These are phyloP conservation scores for Zaprionus nigranus DNA, from an alignment of 1,140 invertebrate genomes.

Conservation along the genomic window DNA sequence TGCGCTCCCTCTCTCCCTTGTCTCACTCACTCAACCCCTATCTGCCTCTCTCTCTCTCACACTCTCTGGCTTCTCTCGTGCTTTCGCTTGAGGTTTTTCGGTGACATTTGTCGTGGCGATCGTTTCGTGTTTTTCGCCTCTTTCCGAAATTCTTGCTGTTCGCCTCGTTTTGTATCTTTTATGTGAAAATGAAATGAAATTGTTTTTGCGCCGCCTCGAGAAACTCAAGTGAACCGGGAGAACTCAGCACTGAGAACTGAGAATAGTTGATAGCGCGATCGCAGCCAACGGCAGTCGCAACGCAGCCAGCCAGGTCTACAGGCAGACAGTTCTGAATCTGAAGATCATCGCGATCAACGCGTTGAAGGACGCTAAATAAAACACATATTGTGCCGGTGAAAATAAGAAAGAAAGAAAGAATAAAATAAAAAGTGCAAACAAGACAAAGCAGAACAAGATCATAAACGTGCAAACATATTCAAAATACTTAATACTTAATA, in stretches of 20 bases:
- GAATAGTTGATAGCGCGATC: conserved; percentile 43
- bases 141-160: conserved; percentile 43
- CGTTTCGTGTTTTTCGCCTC: conserved; percentile 28
- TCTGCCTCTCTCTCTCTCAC: not conserved
- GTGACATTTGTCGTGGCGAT: conserved; percentile 43
- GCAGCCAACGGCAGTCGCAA: conserved; percentile 26
- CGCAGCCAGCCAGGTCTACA: conserved; percentile 38
- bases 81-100: conserved; percentile 41
- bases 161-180: conserved; percentile 35
- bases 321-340: conserved; percentile 37
- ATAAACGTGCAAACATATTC: not conserved
- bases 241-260: not conserved
- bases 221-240: conserved; percentile 14
- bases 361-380: conserved; percentile 44
- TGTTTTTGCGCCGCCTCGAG: conserved; percentile 26
- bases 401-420: too few relatives aligned
- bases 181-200: conserved; percentile 21
- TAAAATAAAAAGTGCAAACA: conserved; percentile 33
- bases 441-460: conserved; percentile 12
- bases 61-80: not conserved
- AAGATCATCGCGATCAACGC: conserved; percentile 41
- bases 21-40: conserved; percentile 10
- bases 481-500: not conserved
- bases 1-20: not conserved
- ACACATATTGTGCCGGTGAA: conserved; percentile 36